These are phyloP conservation scores for Eupithecia exiguata DNA, from an alignment of 2,888 invertebrate species.

Conservation along the genomic window DNA sequence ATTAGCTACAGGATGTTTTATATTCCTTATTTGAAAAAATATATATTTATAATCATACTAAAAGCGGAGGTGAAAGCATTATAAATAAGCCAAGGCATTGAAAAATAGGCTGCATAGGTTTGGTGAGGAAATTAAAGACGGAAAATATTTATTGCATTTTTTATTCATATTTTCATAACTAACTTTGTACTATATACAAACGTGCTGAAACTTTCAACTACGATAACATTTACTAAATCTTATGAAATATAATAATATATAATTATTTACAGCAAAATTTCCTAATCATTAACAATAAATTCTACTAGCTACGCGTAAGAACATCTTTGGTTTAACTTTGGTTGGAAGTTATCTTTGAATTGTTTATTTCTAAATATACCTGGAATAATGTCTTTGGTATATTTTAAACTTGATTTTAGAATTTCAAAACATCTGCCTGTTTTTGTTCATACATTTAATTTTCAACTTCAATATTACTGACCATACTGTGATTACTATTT, in stretches of 20 bases:
- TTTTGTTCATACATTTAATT: constrained; percentile 56
- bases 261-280: constrained; percentile 71
- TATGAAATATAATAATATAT: constrained; percentile 40
- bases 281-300: constrained; percentile 63
- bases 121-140: constrained; percentile 5
- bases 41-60: too few relatives aligned
- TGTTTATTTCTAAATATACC: constrained; percentile 22
- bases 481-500: constrained; percentile 80
- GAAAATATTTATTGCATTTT: constrained; percentile 68
- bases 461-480: constrained; percentile 80
- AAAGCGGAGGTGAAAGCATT: too few relatives aligned
- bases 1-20: too few relatives aligned
- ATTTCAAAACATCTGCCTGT: background rate
- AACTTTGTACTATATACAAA: constrained; percentile 79
- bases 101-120: background rate
- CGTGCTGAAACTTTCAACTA: constrained; percentile 65
- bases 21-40: too few relatives aligned
- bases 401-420: constrained; percentile 6
- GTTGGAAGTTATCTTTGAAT: constrained; percentile 8
- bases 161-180: constrained; percentile 58
- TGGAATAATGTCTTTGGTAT: constrained; percentile 12
- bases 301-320: constrained; percentile 61
- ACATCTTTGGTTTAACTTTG: constrained; percentile 59
- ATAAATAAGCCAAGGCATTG: background rate
- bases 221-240: constrained; percentile 61